Evolutionary conservation across 1,140 invertebrate genomes (phyloP).

Genomic region (Gryon sp.): DNA sequence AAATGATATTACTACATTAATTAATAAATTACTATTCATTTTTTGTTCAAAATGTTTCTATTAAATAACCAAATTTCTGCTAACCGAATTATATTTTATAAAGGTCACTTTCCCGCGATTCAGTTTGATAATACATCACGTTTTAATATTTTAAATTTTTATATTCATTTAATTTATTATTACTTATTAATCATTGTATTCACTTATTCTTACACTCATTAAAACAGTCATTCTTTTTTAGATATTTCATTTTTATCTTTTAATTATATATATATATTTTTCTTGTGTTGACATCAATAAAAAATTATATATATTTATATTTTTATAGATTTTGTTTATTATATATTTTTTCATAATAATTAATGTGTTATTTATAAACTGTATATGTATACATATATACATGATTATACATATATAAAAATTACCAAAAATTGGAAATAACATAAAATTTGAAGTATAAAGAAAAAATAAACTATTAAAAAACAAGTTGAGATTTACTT

Average conservation of each 20-base stretch:
- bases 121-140: slow-evolving; percentile 75
- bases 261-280: slow-evolving; percentile 61
- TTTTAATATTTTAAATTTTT: slow-evolving; percentile 66
- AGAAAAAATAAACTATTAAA: too few species aligned
- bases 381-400: slow-evolving; percentile 55
- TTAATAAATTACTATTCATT: slow-evolving; percentile 38
- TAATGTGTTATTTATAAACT: slow-evolving; percentile 70
- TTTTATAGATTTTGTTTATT: slow-evolving; percentile 59
- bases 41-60: slow-evolving; percentile 59
- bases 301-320: slow-evolving; percentile 72
- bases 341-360: slow-evolving; percentile 68
- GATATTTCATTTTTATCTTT: slow-evolving; percentile 54
- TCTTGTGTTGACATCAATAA: slow-evolving; percentile 72
- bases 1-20: slow-evolving; percentile 6
- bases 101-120: slow-evolving; percentile 77
- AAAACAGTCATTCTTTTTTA: slow-evolving; percentile 51
- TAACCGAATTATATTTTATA: slow-evolving; percentile 72
- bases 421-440: background rate
- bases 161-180: slow-evolving; percentile 60
- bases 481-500: too few species aligned
- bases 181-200: slow-evolving; percentile 15
- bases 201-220: slow-evolving; percentile 47
- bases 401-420: slow-evolving; percentile 14
- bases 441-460: too few species aligned
- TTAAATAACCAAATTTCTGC: too few species aligned